These are phyloP conservation scores for Hirtodrosophila confusa DNA, from an alignment of 2,888 invertebrate genomes.

Conservation along the genomic window DNA sequence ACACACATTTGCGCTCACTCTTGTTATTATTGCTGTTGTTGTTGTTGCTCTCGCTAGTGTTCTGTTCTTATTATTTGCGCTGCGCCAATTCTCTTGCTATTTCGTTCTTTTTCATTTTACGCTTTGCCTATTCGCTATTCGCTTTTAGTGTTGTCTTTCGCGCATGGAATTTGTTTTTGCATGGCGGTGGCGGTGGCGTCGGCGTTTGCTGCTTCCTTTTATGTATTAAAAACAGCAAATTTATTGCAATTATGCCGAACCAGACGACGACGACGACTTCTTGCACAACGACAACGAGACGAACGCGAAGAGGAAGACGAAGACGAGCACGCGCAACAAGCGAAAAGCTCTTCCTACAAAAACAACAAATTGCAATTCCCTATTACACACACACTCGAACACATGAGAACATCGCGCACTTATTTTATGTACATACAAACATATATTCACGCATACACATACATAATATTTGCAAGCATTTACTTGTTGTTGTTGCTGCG, in stretches of 20 bases:
- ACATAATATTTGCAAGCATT: conserved; percentile 28
- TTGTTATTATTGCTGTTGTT: conserved; percentile 30
- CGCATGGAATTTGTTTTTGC: conserved; percentile 55
- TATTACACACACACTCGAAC: conserved; percentile 44
- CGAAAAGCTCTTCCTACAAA: conserved; percentile 70
- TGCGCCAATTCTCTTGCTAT: conserved; percentile 60
- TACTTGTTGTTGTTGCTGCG: conserved; percentile 22
- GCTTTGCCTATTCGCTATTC: conserved; percentile 52
- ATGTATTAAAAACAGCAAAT: conserved; percentile 54
- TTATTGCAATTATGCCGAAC: conserved; percentile 59
- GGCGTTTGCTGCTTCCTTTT: conserved; percentile 51
- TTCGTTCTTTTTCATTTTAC: conserved; percentile 49
- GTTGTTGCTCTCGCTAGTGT: conserved; percentile 37
- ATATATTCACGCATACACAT: conserved; percentile 22
- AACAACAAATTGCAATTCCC: conserved; percentile 77
- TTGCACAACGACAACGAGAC: conserved; percentile 48
- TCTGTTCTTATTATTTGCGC: conserved; percentile 67
- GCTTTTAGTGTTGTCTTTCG: conserved; percentile 61
- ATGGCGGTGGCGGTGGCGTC: conserved; percentile 31
- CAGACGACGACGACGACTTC: conserved; percentile 47
- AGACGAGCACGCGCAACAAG: conserved; percentile 69
- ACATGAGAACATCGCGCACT: conserved; percentile 50
- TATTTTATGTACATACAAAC: conserved; percentile 15
- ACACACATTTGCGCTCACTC: conserved; percentile 47
- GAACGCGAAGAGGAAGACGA: conserved; percentile 13